Evolutionary conservation across 2,113 vertebrate species (phyloP), one percentile per base, ranked within the genome.

Genomic region (Poeciliopsis prolifica): DNA sequence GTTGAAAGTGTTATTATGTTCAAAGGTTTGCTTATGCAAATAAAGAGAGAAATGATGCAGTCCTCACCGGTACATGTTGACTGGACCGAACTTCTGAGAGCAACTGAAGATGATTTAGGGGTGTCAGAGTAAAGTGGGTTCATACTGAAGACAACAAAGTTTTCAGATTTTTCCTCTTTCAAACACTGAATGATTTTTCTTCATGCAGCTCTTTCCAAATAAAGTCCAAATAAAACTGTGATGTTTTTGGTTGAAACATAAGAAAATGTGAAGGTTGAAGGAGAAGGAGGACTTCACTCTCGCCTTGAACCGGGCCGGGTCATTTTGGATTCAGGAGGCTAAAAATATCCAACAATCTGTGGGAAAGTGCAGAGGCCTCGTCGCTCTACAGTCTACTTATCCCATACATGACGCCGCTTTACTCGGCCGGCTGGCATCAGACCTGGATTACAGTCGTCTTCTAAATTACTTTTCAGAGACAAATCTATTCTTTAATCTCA

Each of bases 401-500:
- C 88, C 87, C 89, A 88, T 90, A 86, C 74, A 37, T 88, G 88
- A 92, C 81, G 69, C 71, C 65, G 44, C 81, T 70, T 77, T 84
- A 81, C 80, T 70, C 65, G 28, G 65, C 71, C 76, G 17, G 75
- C 85, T 74, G 88, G 88, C 86, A 84, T 85, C 89, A 88, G 75
- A 86, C 85, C 87, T 90, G 92, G 93, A 94, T 94, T 95, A 94
- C 26, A 28, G 75, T 81, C 88, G 86, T 94, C 85, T 92, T 92
- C 83, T 84, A 94, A 93, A 94, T 94, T 93, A 93, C 91, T 94
- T 95, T 95, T 92, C 87, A 81, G 87, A 94, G 90, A 90, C 90
- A 94, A 93, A 94, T 92, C 92, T 92, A 93, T 92, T 93, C 90
- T 90, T 93, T 92, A 94, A 94, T 94, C 93, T 91, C 75, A 10